Percentiles rank a stretch among this genome's conserved stretches.
Evolutionary conservation across 1,140 invertebrate species (phyloP).

Genomic region (Carcinoscorpius rotundicauda): DNA sequence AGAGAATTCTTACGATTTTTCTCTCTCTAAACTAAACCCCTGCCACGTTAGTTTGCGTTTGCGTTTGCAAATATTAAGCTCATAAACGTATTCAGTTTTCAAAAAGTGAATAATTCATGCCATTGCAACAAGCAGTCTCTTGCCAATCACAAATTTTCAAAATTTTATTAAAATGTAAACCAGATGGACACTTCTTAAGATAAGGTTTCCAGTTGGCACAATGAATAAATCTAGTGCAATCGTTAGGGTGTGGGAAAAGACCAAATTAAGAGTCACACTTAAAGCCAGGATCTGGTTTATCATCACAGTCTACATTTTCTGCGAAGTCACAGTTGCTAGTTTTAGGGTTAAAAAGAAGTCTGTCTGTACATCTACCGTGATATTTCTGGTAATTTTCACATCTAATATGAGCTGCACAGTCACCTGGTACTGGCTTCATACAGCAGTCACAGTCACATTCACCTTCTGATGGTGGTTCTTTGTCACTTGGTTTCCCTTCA

Average conservation of each 20-base stretch:
- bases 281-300: not conserved
- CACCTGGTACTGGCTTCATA: not conserved
- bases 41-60: no score
- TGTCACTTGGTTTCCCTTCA: no score
- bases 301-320: constrained; percentile 7
- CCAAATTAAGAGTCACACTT: not conserved
- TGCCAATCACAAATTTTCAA: constrained; percentile 41
- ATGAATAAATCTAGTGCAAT: constrained; percentile 29
- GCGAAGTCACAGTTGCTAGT: constrained; percentile 8
- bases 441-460: constrained; percentile 8
- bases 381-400: constrained; percentile 3
- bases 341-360: constrained; percentile 10
- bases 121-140: constrained; percentile 17
- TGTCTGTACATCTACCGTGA: not conserved
- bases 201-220: constrained; percentile 32
- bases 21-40: no score
- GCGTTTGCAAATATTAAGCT: no score
- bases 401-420: constrained; percentile 3
- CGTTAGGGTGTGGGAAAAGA: constrained; percentile 22
- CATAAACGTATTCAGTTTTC: no score
- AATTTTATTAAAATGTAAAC: constrained; percentile 41
- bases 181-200: constrained; percentile 36
- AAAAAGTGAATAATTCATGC: no score
- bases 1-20: no score
- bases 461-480: no score